A percentile compares a stretch with the other conserved stretches of the same genome.
Conservation (phyloP, 2,888 invertebrate genomes). For the Drosophila buzzatii region DNA sequence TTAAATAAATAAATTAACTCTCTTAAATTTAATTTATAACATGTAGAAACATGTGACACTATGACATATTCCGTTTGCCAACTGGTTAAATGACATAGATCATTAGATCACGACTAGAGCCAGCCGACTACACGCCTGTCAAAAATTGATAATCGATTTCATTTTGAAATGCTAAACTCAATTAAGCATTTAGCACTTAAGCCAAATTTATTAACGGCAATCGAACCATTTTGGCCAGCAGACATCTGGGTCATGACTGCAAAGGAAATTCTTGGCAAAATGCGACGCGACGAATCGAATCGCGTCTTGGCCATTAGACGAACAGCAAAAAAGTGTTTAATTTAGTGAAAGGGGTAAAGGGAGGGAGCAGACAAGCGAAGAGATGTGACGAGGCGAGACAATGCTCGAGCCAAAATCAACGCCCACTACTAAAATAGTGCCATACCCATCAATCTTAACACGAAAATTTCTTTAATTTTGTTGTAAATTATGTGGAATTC, state of each 20-base stretch:
- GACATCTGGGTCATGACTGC: conserved; percentile 74
- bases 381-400: conserved; percentile 3
- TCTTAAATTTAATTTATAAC: too few species aligned
- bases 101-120: conserved; percentile 18
- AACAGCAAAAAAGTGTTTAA: conserved; percentile 64
- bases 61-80: conserved; percentile 26
- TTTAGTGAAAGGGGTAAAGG: conserved; percentile 24
- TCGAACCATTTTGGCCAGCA: conserved; percentile 53
- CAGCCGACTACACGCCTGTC: conserved; percentile 44
- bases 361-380: neutral
- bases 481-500: conserved; percentile 3
- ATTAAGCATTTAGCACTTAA: conserved; percentile 73
- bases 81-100: conserved; percentile 42
- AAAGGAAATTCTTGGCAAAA: conserved; percentile 59
- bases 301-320: conserved; percentile 44
- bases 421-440: conserved; percentile 55
- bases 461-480: conserved; percentile 38
- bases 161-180: conserved; percentile 59
- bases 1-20: too few species aligned
- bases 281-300: conserved; percentile 22
- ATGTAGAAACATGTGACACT: conserved; percentile 3
- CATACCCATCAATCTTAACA: conserved; percentile 69
- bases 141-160: conserved; percentile 43
- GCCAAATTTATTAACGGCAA: conserved; percentile 52
- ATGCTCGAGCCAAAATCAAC: conserved; percentile 53